These are phyloP conservation scores for Coelinius sp. DNA, from an alignment of 2,888 invertebrate species.

Conservation along the genomic window DNA sequence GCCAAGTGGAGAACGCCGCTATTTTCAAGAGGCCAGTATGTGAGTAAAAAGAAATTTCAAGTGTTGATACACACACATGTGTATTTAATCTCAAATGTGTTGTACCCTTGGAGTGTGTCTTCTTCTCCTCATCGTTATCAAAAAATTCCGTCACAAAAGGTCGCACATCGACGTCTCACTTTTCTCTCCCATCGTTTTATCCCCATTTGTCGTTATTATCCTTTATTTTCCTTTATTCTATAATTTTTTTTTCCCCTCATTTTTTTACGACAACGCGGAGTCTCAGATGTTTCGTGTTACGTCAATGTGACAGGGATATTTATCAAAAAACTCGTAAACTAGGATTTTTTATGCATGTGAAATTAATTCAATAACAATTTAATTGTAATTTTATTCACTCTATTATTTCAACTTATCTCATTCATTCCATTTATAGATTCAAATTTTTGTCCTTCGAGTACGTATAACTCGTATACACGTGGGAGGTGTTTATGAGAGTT, in stretches of 20 bases:
- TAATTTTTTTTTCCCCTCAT: not conserved
- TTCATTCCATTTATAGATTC: too few species aligned
- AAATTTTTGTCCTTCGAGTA: too few species aligned
- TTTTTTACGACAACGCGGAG: not conserved
- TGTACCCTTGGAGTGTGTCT: conserved; percentile 57
- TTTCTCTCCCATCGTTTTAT: not conserved
- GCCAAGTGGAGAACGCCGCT: conserved; percentile 59
- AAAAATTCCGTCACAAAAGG: conserved; percentile 65
- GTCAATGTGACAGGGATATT: conserved; percentile 15
- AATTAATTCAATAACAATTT: not conserved
- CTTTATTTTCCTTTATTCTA: not conserved
- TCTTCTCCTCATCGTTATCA: conserved; percentile 12
- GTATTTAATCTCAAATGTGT: conserved; percentile 46
- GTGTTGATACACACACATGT: not conserved
- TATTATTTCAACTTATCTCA: too few species aligned
- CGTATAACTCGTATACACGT: not conserved
- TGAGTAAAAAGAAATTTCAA: conserved; percentile 3
- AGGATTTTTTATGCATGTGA: not conserved
- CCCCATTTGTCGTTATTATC: not conserved
- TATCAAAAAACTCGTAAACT: conserved; percentile 8
- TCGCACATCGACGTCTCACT: conserved; percentile 54
- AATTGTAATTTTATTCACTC: not conserved
- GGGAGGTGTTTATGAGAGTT: not conserved
- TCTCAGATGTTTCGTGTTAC: conserved; percentile 18
- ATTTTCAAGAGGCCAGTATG: conserved; percentile 5